Conservation (phyloP, 2,797 vertebrate species). For the Enteromius argenteus region DNA sequence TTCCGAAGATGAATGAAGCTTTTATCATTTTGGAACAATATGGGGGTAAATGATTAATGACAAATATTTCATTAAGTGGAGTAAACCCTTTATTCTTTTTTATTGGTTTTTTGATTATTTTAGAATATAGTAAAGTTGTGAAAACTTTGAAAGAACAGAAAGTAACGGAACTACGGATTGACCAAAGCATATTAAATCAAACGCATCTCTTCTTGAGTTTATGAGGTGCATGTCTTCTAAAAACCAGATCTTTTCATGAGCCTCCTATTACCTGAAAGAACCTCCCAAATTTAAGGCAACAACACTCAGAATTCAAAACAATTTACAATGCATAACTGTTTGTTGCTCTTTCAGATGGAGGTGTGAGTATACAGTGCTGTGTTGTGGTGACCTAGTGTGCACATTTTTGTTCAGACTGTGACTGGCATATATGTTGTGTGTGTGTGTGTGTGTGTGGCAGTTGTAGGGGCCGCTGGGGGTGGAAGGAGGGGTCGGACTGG, state of each 20-base stretch:
- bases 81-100: background rate
- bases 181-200: background rate
- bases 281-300: background rate
- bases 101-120: background rate
- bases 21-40: no score
- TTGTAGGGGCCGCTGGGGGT: constrained; percentile 40
- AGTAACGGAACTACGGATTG: background rate
- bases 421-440: constrained; percentile 16
- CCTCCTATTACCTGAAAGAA: background rate
- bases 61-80: no score
- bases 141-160: background rate
- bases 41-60: no score
- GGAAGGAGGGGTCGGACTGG: constrained; percentile 52
- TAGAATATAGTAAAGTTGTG: background rate
- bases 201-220: background rate
- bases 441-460: constrained; percentile 16
- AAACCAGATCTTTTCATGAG: background rate
- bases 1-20: no score
- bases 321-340: background rate
- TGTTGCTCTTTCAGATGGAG: background rate
- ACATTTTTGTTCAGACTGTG: background rate
- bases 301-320: background rate
- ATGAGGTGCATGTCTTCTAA: background rate
- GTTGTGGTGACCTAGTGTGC: background rate
- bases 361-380: background rate